Evolutionary conservation across 2,888 invertebrate species (phyloP).

Genomic region (Epirrhoe tristata): DNA sequence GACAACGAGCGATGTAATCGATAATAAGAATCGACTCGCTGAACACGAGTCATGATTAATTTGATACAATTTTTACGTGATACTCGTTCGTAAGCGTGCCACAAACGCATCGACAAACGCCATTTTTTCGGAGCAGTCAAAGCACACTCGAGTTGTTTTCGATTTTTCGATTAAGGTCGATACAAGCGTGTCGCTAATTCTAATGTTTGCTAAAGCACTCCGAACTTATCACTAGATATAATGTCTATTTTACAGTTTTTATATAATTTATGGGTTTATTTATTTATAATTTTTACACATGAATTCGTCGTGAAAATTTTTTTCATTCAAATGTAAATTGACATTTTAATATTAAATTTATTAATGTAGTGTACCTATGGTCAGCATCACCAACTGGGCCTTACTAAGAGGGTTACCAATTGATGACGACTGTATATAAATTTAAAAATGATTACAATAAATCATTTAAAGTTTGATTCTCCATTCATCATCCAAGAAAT

Average conservation of each 20-base stretch:
- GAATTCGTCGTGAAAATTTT: no score
- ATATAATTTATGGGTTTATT: not conserved
- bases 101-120: slow-evolving; percentile 33
- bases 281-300: no score
- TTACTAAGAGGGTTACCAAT: no score
- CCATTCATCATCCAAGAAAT: no score
- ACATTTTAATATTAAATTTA: no score
- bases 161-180: not conserved
- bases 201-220: not conserved
- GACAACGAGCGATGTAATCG: slow-evolving; percentile 49
- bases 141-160: slow-evolving; percentile 4
- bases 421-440: no score
- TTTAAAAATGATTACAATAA: no score
- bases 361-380: no score
- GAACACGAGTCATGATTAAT: slow-evolving; percentile 50
- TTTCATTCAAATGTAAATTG: no score
- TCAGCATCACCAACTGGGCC: no score
- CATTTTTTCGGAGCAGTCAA: slow-evolving; percentile 27
- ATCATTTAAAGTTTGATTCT: no score
- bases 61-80: slow-evolving; percentile 46
- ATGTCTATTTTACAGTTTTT: not conserved
- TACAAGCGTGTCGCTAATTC: not conserved
- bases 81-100: slow-evolving; percentile 42
- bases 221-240: not conserved
- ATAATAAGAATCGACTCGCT: slow-evolving; percentile 48